Conservation (phyloP, 2,888 invertebrate species). For the Periphyllus acericola region DNA sequence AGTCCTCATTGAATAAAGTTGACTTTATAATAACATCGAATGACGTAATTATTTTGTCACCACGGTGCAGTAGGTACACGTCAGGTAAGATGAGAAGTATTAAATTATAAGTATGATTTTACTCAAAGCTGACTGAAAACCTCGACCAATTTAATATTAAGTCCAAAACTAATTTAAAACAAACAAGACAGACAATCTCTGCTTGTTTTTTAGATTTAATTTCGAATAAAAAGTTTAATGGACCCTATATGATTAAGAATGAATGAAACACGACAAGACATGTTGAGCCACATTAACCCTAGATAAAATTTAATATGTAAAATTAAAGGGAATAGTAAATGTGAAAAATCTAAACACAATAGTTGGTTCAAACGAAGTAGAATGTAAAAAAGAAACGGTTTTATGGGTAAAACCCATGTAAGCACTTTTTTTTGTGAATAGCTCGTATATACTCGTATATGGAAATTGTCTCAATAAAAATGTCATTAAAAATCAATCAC, state of each 20-base stretch:
- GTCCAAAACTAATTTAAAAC: neutral
- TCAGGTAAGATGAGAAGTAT: too few species aligned
- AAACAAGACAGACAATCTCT: neutral
- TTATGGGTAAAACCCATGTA: neutral
- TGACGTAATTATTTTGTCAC: neutral
- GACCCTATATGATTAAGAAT: neutral
- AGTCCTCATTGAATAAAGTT: too few species aligned
- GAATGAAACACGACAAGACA: neutral
- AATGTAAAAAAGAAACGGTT: conserved; percentile 3
- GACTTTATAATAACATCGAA: neutral
- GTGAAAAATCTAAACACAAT: neutral
- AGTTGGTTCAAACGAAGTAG: neutral
- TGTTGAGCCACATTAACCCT: neutral
- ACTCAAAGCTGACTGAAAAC: too few species aligned
- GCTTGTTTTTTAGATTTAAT: neutral
- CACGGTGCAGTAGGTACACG: too few species aligned
- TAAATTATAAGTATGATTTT: too few species aligned
- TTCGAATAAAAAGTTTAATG: neutral
- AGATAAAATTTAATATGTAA: neutral
- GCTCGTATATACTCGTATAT: neutral
- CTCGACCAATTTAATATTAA: neutral
- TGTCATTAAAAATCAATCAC: neutral
- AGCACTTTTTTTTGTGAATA: neutral
- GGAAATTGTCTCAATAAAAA: neutral
- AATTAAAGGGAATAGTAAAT: neutral